Base-by-base conservation (phyloP, 2,113 vertebrate genomes). In the Catharus bicknelli region DNA sequence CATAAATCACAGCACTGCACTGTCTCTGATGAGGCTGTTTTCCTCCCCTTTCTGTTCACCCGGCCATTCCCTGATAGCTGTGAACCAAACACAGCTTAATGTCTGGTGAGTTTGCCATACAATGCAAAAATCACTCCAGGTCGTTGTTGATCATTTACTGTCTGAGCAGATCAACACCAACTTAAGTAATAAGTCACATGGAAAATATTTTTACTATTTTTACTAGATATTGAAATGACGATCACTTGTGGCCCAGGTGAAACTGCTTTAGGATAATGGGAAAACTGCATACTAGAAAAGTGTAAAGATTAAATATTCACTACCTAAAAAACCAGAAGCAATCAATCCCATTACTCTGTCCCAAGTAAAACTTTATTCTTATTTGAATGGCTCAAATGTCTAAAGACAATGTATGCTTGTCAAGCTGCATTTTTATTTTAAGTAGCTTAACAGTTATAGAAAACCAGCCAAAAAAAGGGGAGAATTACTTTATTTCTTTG, bases 1-100 rank as follows among this genome's bases (percentile, higher is more conserved):
- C 63, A 86, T 85, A 95, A 95, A 96, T 95, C 94, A 95, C 79
- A 77, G 43, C 0, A 80, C 19, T 5, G 6, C 77, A 58, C 69
- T 83, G 78, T 62, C 87, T 80, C 80, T 2, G 2, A 27, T 67
- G 32, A 77, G 74, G 64, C 64, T 80, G 36, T 29, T 83, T 79
- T 58, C 88, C 67, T 90, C 69, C 78, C 76, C 59, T 68, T 94
- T 63, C 88, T 94, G 48, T 42, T 77, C 69, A 90, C 48, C 47
- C 48, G 14, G 11, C 50, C 38, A 11, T 81, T 76, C 69, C 68
- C 47, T 32, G 21, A 45, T 3, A 70, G 58, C 68, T 78, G 20
- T 11, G 63, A 90, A 90, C 12, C 66, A 32, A 67, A 66, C 21
- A 51, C 43, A 61, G 29, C 11, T 67, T 7, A 32, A 59, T 3